Base-by-base conservation (phyloP, 2,113 vertebrate species). In the Orycteropus afer region DNA sequence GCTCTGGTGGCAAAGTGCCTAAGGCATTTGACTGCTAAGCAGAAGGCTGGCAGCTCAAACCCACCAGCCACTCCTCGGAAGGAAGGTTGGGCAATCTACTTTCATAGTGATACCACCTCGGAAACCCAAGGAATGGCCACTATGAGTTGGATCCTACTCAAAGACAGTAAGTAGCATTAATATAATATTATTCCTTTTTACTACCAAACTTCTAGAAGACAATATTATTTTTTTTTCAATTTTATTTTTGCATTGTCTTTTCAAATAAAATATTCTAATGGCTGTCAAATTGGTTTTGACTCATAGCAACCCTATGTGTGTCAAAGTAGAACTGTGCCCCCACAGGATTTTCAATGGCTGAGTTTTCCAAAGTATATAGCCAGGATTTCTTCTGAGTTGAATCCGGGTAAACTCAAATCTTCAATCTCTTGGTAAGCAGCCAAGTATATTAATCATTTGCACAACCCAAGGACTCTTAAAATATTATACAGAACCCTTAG, bases 121-220 rank as follows among this genome's bases (percentile, higher is more conserved):
- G n/a, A n/a, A n/a, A n/a, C n/a, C n/a, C n/a, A n/a, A n/a, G n/a
- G n/a, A n/a, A n/a, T n/a, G n/a, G n/a, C n/a, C n/a, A n/a, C n/a
- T n/a, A n/a, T n/a, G n/a, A n/a, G n/a, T n/a, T n/a, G n/a, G n/a
- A n/a, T n/a, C n/a, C n/a, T n/a, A n/a, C n/a, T n/a, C n/a, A n/a
- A n/a, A n/a, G n/a, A n/a, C n/a, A n/a, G n/a, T n/a, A n/a, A n/a
- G n/a, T 78, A 79, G 22, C 2, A 76, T n/a, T 15, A 61, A 76
- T 69, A 20, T 77, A n/a, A 37, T 86, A 89, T 49, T 92, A 89
- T 93, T 93, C 23, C n/a, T 42, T 83, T 85, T 77, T 57, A 83
- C 49, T 89, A 15, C 32, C 79, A 25, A 76, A 63, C 51, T 92
- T 86, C 55, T 79, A 71, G 22, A 76, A 53, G 4, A 92, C n/a